Evolutionary conservation across 2,113 vertebrate genomes (phyloP).

Genomic region (Pithys albifrons): DNA sequence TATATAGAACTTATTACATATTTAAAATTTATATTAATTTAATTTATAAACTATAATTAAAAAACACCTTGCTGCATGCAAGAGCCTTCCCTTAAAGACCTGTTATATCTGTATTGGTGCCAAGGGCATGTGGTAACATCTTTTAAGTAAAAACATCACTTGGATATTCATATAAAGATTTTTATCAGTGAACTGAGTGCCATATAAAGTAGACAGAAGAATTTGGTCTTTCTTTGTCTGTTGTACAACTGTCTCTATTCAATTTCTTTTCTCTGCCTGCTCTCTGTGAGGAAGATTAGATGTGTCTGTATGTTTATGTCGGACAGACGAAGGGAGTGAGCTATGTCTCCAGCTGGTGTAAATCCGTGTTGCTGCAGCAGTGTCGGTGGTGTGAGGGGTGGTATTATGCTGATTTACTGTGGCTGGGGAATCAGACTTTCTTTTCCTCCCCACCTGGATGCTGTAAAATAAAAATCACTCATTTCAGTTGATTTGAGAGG

Average conservation of each 20-base stretch:
- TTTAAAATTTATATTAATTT: background rate
- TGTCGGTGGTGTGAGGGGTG: background rate
- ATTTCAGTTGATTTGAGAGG: background rate
- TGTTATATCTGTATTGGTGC: background rate
- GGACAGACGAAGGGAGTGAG: background rate
- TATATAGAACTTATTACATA: background rate
- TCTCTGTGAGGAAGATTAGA: background rate
- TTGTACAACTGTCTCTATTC: background rate
- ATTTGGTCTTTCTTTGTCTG: background rate
- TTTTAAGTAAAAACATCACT: background rate
- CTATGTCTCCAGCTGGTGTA: background rate
- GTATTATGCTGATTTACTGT: background rate
- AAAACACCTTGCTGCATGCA: fast-evolving
- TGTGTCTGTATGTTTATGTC: background rate
- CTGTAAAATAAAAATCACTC: conserved; percentile 31
- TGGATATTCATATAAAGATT: background rate
- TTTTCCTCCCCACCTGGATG: background rate
- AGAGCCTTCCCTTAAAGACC: background rate
- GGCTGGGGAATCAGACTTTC: background rate
- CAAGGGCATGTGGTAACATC: background rate
- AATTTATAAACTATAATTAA: background rate
- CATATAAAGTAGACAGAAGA: background rate
- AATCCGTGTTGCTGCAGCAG: background rate
- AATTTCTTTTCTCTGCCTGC: background rate
- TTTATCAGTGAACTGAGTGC: background rate